Evolutionary conservation across 2,113 vertebrate genomes (phyloP), one percentile per base, ranked within the genome.

Genomic region (Microcebus lehilahytsara): DNA sequence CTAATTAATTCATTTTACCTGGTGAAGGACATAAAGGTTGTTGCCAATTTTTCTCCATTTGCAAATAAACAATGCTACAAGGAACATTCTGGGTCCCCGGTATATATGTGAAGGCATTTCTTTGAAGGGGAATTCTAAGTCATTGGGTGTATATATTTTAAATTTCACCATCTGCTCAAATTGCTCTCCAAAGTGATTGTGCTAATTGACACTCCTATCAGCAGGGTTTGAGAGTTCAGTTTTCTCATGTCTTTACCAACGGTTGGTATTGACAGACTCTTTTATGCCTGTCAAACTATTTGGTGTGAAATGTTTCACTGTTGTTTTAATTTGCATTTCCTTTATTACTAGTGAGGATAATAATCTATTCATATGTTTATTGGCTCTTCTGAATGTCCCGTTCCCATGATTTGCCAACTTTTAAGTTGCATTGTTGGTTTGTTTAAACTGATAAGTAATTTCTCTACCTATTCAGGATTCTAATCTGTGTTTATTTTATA

Each of bases 261-360:
- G 83, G 66, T 78, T 93, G 60, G 2, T 92, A 80, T n/a, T 81
- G 80, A 96, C 85, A 90, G 64, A 58, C 19, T 69, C 51, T 60
- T 60, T 84, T 34, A 81, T 58, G 80, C 49, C 49, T 74, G 75
- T 85, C 94, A 93, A 81, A 74, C 56, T 85, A 42, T 86, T 80
- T 84, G 69, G 53, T 94, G 37, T 71, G 42, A 95, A 93, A 87
- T 72, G 67, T n/a, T 83, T 94, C 77, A 25, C 53, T 95, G 53
- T 67, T 77, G 66, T 51, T 75, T 87, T n/a, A 49, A 83, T 94
- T 95, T 95, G 78, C 74, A 88, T 89, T 94, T 91, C 67, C 49
- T 85, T 93, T 85, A 37, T 89, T 42, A 58, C 25, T 51, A 27
- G 91, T 51, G 40, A 93, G 34, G 85, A 46, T 51, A 91, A 91